These are phyloP conservation scores for Callocephalon fimbriatum DNA, from an alignment of 2,113 vertebrate species.

Conservation along the genomic window DNA sequence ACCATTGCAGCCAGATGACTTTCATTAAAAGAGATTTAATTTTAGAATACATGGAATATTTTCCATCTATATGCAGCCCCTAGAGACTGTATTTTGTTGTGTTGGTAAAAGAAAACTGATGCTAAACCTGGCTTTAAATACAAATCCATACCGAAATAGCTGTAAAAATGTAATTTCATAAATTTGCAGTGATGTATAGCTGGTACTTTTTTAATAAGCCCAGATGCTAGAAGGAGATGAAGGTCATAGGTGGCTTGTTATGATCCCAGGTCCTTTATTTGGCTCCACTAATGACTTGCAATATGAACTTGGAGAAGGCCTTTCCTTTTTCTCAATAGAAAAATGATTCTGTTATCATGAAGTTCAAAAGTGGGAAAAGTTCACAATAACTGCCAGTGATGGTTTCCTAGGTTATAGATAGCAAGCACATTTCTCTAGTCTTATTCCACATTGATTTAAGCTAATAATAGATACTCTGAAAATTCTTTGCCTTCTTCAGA, in stretches of 20 bases:
- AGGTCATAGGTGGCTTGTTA: not conserved
- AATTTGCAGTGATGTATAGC: not conserved
- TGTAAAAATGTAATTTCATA: not conserved
- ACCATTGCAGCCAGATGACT: not conserved
- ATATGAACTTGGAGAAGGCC: not conserved
- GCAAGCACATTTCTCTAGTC: not conserved
- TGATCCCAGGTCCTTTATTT: not conserved
- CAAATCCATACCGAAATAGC: accelerated
- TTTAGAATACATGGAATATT: not conserved
- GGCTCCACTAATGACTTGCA: not conserved
- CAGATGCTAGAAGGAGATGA: not conserved
- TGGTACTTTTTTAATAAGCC: not conserved
- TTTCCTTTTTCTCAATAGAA: not conserved
- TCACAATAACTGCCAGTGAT: not conserved
- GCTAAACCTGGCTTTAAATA: not conserved
- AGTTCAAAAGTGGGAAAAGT: not conserved
- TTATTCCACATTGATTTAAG: not conserved
- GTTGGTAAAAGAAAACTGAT: not conserved
- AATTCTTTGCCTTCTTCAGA: not conserved
- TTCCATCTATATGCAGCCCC: not conserved
- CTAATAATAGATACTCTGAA: not conserved
- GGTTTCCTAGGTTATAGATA: not conserved
- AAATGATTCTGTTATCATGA: not conserved
- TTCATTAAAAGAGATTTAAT: not conserved
- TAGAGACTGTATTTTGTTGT: not conserved